Conservation (phyloP, 2,797 vertebrate genomes). For the Dendrocincla fuliginosa region DNA sequence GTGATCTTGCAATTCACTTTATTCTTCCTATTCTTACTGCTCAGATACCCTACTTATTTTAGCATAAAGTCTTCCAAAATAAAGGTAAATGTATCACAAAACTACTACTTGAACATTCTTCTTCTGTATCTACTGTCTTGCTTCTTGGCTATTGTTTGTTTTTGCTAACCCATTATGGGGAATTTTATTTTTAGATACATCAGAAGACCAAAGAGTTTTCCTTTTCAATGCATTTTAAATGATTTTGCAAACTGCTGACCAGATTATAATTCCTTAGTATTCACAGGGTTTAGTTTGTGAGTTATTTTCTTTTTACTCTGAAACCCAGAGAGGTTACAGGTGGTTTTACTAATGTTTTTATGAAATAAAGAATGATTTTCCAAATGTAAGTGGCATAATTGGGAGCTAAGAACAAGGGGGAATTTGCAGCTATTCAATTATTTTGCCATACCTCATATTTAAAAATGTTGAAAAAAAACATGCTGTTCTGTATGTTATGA, state of each 20-base stretch:
- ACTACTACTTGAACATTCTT: not conserved
- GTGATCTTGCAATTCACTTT: not conserved
- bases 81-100: not conserved
- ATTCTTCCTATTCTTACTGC: not conserved
- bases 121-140: not conserved
- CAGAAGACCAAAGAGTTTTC: not conserved
- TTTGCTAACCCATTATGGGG: not conserved
- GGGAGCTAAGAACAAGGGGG: not conserved
- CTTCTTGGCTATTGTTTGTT: not conserved
- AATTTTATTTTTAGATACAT: not conserved
- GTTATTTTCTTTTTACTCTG: not conserved
- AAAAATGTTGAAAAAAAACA: not conserved
- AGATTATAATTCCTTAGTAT: not conserved
- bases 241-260: not conserved
- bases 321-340: not conserved
- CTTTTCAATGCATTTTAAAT: not conserved
- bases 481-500: not conserved
- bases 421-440: not conserved
- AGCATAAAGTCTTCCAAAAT: not conserved
- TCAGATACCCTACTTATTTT: not conserved
- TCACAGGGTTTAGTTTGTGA: not conserved
- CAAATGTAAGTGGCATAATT: not conserved
- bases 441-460: not conserved
- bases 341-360: not conserved
- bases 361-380: not conserved